A percentile compares a stretch with the other conserved stretches of the same genome.
phyloP scores from a whole-genome alignment of 1,140 invertebrate species.

The Halyomorpha halys region DNA sequence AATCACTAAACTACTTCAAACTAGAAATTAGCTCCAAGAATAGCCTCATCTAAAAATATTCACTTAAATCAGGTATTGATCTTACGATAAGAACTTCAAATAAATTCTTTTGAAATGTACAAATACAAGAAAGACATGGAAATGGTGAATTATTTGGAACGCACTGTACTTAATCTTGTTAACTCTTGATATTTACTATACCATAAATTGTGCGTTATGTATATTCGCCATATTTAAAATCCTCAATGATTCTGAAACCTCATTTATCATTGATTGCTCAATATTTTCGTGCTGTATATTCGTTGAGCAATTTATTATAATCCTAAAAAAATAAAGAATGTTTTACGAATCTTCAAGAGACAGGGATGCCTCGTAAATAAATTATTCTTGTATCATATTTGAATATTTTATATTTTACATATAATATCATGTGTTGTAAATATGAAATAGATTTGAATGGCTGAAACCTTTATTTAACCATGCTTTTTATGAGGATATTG shows the following conservation, averaged over 20 bases:
- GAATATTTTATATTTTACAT: constrained; percentile 26
- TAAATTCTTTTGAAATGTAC: neutral
- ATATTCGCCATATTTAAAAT: neutral
- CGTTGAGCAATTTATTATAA: constrained; percentile 7
- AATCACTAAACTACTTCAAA: no score
- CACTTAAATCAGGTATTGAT: neutral
- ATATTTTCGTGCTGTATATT: constrained; percentile 13
- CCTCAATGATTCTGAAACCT: neutral
- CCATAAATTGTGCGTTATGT: neutral
- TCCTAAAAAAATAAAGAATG: constrained; percentile 1
- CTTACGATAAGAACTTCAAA: neutral
- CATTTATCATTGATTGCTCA: constrained; percentile 16
- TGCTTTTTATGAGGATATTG: neutral
- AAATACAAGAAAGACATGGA: neutral
- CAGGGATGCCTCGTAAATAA: constrained; percentile 21
- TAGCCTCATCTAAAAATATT: no score
- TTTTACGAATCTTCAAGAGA: constrained; percentile 12
- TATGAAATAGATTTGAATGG: constrained; percentile 9
- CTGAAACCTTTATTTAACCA: constrained; percentile 3
- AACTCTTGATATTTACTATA: no score
- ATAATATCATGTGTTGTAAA: constrained; percentile 16
- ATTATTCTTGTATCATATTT: constrained; percentile 27
- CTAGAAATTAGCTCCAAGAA: no score
- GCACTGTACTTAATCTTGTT: neutral
- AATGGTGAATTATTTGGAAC: neutral